These are phyloP conservation scores for Ceraclea dissimilis DNA, from an alignment of 2,888 invertebrate genomes.

Conservation along the genomic window DNA sequence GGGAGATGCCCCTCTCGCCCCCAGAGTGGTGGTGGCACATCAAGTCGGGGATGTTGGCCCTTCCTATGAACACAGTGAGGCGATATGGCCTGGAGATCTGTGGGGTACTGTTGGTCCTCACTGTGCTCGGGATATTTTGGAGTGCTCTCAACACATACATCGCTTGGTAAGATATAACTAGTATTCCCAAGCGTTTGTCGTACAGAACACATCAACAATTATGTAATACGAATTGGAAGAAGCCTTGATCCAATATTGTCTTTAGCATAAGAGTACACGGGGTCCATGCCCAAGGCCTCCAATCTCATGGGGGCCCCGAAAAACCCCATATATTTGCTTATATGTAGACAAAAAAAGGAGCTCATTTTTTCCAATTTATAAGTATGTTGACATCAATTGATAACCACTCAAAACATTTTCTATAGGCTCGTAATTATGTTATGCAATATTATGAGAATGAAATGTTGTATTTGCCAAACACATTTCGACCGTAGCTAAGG, in stretches of 20 bases:
- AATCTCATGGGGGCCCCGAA: too few relatives aligned
- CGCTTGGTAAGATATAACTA: conserved; percentile 60
- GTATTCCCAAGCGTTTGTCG: background rate
- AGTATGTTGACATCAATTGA: too few relatives aligned
- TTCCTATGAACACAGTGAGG: conserved; percentile 73
- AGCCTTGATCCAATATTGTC: background rate
- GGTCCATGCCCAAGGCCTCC: too few relatives aligned
- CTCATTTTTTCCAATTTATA: too few relatives aligned
- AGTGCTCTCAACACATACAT: conserved; percentile 72
- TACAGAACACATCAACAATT: background rate
- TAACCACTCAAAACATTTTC: too few relatives aligned
- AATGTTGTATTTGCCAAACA: too few relatives aligned
- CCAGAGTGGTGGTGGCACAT: conserved; percentile 89
- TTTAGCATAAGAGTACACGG: background rate
- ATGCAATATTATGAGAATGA: too few relatives aligned
- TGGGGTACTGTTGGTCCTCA: conserved; percentile 59
- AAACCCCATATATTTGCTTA: too few relatives aligned
- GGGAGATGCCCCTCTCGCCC: conserved; percentile 69
- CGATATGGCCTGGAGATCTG: conserved; percentile 69
- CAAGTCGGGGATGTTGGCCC: conserved; percentile 63
- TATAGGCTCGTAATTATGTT: too few relatives aligned
- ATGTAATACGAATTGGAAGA: background rate
- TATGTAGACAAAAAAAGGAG: too few relatives aligned
- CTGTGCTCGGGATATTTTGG: conserved; percentile 70
- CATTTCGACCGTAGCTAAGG: too few relatives aligned